Evolutionary conservation across 2,797 vertebrate genomes (phyloP).

Genomic region (Xiphophorus birchmanni): DNA sequence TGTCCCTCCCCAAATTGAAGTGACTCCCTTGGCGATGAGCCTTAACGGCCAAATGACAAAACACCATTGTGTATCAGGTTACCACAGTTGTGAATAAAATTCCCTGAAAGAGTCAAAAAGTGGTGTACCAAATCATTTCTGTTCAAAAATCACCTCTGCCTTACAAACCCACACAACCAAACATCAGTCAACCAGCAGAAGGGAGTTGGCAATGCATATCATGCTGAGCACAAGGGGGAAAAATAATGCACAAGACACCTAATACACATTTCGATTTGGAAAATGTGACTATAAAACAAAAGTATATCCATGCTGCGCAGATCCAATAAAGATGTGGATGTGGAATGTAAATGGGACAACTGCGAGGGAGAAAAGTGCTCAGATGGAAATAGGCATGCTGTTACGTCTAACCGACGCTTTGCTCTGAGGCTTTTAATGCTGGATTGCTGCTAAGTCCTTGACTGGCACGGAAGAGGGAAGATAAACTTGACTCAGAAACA

Average conservation of each 20-base stretch:
- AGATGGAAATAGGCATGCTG: background rate
- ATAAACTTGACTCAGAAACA: constrained; percentile 10
- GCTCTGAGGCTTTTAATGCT: background rate
- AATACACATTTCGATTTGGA: background rate
- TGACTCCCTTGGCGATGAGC: background rate
- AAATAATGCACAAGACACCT: background rate
- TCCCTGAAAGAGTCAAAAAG: background rate
- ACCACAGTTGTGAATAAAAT: background rate
- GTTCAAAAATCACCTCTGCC: background rate
- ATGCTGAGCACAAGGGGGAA: background rate
- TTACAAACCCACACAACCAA: background rate
- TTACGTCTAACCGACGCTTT: background rate
- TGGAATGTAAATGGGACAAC: background rate
- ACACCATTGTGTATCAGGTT: background rate
- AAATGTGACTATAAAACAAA: constrained; percentile 18
- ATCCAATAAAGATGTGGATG: background rate
- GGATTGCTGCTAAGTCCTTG: constrained; percentile 51
- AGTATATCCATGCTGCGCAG: background rate
- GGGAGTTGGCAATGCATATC: background rate
- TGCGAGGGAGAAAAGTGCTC: background rate
- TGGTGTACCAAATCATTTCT: background rate
- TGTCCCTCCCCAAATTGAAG: background rate
- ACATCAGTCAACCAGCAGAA: constrained; percentile 2
- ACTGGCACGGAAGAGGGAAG: constrained; percentile 17
- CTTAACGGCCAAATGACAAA: background rate